Evolutionary conservation across 2,113 vertebrate genomes (phyloP).

Genomic region (Otolemur garnettii): DNA sequence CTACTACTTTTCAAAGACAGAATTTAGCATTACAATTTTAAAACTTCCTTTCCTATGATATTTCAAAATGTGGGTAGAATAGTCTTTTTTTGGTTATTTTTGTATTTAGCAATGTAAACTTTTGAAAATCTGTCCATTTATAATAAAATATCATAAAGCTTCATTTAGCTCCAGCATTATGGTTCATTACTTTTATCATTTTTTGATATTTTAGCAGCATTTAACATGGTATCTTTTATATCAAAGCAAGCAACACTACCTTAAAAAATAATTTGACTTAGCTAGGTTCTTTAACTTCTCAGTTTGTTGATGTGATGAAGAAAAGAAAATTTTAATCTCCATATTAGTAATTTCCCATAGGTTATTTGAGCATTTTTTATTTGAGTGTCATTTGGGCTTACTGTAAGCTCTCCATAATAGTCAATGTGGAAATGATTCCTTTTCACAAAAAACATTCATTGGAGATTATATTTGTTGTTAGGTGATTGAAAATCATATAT

Average conservation of each 20-base stretch:
- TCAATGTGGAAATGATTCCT: background rate
- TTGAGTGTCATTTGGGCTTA: background rate
- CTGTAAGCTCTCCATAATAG: background rate
- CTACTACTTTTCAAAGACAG: slow-evolving; percentile 42
- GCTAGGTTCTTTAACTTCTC: background rate
- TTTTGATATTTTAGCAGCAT: slow-evolving; percentile 50
- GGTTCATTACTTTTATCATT: background rate
- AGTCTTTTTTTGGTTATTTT: slow-evolving; percentile 38
- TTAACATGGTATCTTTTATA: slow-evolving; percentile 16
- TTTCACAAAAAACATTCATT: slow-evolving; percentile 51
- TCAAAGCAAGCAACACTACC: background rate
- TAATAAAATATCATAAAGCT: slow-evolving; percentile 20
- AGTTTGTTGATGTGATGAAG: background rate
- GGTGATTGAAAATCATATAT: background rate
- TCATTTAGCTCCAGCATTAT: background rate
- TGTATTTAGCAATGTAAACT: slow-evolving; percentile 12
- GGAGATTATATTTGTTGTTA: slow-evolving; percentile 43
- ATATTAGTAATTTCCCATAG: slow-evolving; percentile 9
- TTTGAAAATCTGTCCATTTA: background rate
- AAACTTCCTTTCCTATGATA: background rate
- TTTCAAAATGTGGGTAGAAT: slow-evolving; percentile 19
- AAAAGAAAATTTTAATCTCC: slow-evolving; percentile 26
- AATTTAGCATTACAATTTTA: slow-evolving; percentile 17
- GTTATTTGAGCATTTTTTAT: background rate
- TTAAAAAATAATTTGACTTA: background rate